Evolutionary conservation across 2,113 vertebrate species (phyloP), one percentile per base, ranked within the genome.

Genomic region (Prionailurus viverrinus): DNA sequence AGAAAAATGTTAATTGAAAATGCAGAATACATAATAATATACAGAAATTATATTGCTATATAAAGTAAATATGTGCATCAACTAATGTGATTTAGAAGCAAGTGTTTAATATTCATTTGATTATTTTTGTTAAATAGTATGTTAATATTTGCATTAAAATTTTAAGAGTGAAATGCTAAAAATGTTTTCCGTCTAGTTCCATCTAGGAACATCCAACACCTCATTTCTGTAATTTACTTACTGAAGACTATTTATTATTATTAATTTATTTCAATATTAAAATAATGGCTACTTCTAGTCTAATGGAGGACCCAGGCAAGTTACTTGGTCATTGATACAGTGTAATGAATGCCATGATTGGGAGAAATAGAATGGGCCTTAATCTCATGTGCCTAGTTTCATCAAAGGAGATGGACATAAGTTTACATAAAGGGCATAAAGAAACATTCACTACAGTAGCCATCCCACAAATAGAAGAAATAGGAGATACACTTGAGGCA

Each of bases 201-300:
- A 45, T 45, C 23, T 76, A 41, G 27, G 27, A 89, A 79, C 8
- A 63, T 71, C 15, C 41, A 95, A 63, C n/a, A 91, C 65, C 18
- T 71, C 21, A 96, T 78, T 96, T 94, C 63, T 81, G 51, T 80
- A 71, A 85, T 73, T 29, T 92, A 88, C 58, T 95, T 84, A 65
- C 91, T 84, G 19, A 89, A 65, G 14, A 83, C 51, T 84, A 12
- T 51, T 45, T 76, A 36, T 82, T 74, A 81, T 91, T 82, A 33
- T 39, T 74, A 48, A 91, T 71, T 83, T 91, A 68, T n/a, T 69
- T 65, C 53, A 86, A 69, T 31, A 89, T 92, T 95, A 81, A 95
- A 65, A 63, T 51, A 58, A 36, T 48, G 53, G 48, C 79, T 58
- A 7, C 31, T 85, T 92, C 85, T 89, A 48, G 29, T 63, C 29